A percentile compares a stretch with the other conserved stretches of the same genome.
phyloP scores from a whole-genome alignment of 37 sponge, comb jelly and placozoan genomes.

The Eunapius fragilis region DNA sequence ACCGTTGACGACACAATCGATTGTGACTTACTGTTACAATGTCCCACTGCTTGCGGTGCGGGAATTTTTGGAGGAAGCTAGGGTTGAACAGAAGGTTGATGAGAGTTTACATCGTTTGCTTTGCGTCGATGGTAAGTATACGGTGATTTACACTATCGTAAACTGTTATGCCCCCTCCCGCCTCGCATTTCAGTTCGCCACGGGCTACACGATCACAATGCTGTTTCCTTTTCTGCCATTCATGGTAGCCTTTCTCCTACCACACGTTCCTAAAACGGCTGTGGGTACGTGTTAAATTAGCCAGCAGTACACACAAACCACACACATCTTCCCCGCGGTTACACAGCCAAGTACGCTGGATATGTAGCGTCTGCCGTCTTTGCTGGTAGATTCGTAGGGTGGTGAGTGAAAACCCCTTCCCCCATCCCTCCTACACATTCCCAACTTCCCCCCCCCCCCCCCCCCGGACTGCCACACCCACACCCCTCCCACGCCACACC shows the following conservation, averaged over 20 bases:
- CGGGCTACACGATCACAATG: slow-evolving; percentile 74
- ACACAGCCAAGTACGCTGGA: slow-evolving; percentile 79
- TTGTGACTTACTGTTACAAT: neutral
- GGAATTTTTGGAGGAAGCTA: neutral
- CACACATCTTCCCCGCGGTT: neutral
- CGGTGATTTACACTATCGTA: neutral
- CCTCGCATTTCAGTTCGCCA: slow-evolving; percentile 50
- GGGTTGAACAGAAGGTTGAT: neutral
- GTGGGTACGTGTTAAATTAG: neutral
- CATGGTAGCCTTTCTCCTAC: slow-evolving; percentile 79
- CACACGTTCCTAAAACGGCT: neutral
- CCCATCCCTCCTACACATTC: neutral
- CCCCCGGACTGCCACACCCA: neutral
- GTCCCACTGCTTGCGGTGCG: neutral
- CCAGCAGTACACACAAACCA: neutral
- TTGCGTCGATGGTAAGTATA: neutral
- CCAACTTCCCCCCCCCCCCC: neutral
- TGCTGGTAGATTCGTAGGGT: slow-evolving; percentile 77
- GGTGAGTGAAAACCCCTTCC: slow-evolving; percentile 26
- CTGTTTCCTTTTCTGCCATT: slow-evolving; percentile 91
- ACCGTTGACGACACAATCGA: too few species aligned
- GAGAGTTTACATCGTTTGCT: neutral
- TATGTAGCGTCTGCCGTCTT: slow-evolving; percentile 75
- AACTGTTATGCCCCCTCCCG: too few species aligned
- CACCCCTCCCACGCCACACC: neutral